Conservation (phyloP, 2,888 invertebrate genomes). For the Tiliacea citrago region DNA sequence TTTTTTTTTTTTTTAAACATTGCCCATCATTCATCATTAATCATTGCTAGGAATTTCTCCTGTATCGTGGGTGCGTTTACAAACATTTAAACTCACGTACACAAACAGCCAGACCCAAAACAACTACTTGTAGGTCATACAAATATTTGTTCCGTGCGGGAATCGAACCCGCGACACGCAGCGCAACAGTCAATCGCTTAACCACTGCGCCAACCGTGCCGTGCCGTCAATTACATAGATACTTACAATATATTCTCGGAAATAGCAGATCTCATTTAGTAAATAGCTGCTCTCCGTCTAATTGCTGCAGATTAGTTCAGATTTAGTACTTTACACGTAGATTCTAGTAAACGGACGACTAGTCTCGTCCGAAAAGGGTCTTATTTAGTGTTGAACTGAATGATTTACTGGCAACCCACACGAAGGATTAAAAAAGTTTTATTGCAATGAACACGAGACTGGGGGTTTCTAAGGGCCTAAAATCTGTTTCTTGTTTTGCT, state of each 20-base stretch:
- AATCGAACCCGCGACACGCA: no score
- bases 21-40: no score
- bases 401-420: not conserved
- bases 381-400: slow-evolving; percentile 13
- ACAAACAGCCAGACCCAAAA: no score
- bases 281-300: slow-evolving; percentile 42
- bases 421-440: not conserved
- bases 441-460: not conserved
- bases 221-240: slow-evolving; percentile 19
- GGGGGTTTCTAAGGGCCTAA: not conserved
- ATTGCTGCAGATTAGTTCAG: slow-evolving; percentile 48
- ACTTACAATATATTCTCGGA: slow-evolving; percentile 31
- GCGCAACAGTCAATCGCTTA: no score
- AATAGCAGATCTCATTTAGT: slow-evolving; percentile 35
- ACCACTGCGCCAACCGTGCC: no score
- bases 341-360: slow-evolving; percentile 3
- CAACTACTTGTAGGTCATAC: no score
- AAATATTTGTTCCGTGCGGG: no score
- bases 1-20: no score
- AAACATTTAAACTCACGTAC: no score
- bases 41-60: no score
- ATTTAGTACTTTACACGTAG: slow-evolving; percentile 44
- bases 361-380: not conserved
- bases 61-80: no score
- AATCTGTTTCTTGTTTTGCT: not conserved